These are phyloP conservation scores for Anaspis maculata DNA, from an alignment of 2,888 invertebrate species.

Conservation along the genomic window DNA sequence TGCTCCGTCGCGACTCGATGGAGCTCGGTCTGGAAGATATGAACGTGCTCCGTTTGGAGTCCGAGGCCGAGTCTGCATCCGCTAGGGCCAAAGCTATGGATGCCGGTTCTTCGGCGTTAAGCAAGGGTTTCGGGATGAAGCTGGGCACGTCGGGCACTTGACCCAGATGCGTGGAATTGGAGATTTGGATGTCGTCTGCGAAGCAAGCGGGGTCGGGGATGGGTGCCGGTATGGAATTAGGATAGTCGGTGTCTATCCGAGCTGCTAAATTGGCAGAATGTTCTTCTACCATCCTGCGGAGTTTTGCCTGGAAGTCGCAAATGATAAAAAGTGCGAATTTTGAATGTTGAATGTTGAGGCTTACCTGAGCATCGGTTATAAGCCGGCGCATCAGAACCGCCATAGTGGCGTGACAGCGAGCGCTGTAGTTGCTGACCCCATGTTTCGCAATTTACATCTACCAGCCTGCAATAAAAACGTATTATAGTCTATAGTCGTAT, in stretches of 20 bases:
- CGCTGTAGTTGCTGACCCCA: slow-evolving; percentile 40
- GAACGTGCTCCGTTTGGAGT: slow-evolving; percentile 24
- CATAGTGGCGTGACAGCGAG: slow-evolving; percentile 64
- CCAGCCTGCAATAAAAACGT: background rate
- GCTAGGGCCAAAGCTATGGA: no score
- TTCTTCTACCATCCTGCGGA: slow-evolving; percentile 81
- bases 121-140: slow-evolving; percentile 20
- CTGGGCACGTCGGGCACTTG: no score
- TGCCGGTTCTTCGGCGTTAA: slow-evolving; percentile 19
- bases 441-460: slow-evolving; percentile 6
- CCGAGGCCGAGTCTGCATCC: slow-evolving; percentile 7
- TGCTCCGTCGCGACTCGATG: slow-evolving; percentile 32
- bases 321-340: background rate
- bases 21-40: slow-evolving; percentile 25
- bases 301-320: slow-evolving; percentile 31
- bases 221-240: slow-evolving; percentile 32
- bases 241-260: slow-evolving; percentile 39
- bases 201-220: slow-evolving; percentile 21
- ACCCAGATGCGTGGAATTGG: slow-evolving; percentile 16
- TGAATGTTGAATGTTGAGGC: no score
- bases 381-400: slow-evolving; percentile 81
- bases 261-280: slow-evolving; percentile 48
- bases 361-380: slow-evolving; percentile 77
- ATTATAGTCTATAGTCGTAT: background rate
- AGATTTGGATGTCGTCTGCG: slow-evolving; percentile 9